Base-by-base conservation (phyloP, 2,797 vertebrate species). In the Acanthiza pusilla region DNA sequence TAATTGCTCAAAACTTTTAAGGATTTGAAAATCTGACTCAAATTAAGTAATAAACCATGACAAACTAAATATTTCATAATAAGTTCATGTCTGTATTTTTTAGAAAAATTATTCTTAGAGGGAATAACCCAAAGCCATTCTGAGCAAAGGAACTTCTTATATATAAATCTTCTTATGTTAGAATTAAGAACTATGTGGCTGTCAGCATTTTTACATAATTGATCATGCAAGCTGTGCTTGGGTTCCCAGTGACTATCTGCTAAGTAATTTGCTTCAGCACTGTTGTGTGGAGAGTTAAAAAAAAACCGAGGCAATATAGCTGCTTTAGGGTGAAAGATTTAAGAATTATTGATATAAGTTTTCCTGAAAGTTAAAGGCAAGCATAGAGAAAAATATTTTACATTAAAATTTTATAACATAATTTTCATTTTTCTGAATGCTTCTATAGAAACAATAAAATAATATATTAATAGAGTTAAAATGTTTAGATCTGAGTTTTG, bases 211-310 rank as follows among this genome's bases (percentile, higher is more conserved):
- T 95, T 88, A 93, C 78, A 88, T 80, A 97, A 92, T 42, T 87
- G 92, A 93, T 97, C 76, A 73, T 9, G 8, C 3, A n/a, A 75
- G 55, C 71, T 95, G 80, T 87, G 38, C 85, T 83, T 94, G 60
- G 32, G 54, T 80, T 94, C 53, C 48, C 54, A 85, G 68, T 79
- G 81, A 77, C 82, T 96, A 70, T 80, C 81, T 95, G 75, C 82
- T 93, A 94, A 89, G 67, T 81, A 36, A 75, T 87, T 96, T 87
- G 81, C 72, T 94, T 96, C 84, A 94, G 80, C 67, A 67, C 30
- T 36, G 20, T 66, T 74, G 88, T 79, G 76, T 84, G 72, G 74
- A 91, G 77, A 85, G 58, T 94, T 93, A 88, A 68, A 90, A 23
- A 34, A 85, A 75, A 94, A 50, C 62, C 47, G 8, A 90, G 76